Evolutionary conservation across 1,140 invertebrate genomes (phyloP), one percentile per base, ranked within the genome.

Genomic region (Hylaeus volcanicus): DNA sequence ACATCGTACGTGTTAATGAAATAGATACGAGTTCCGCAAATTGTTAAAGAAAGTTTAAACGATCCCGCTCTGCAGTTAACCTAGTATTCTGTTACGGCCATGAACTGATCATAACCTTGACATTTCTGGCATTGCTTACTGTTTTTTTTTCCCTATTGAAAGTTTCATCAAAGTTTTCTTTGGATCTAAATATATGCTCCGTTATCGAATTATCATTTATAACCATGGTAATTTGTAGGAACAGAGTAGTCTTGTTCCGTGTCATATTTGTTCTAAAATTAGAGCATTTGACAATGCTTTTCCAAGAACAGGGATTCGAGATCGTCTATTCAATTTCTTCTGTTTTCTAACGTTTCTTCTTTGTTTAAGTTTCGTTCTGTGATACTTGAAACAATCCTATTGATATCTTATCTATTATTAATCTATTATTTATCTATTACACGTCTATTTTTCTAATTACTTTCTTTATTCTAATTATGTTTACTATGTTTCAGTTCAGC

Each of bases 401-500:
- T 26, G 26, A 26, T 26, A 26, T 26, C 26, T 26, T 26, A 26
- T 26, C 26, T 26, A 26, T 26, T 26, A 26, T 26, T 26, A 26
- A 26, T 26, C 26, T 26, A 26, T 26, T 26, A 26, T 26, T 26
- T 26, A 0, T 26, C 26, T 26, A 26, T 26, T 26, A 26, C 26
- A 26, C 26, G 26, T 26, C 26, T 26, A 26, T 26, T 26, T 26
- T 26, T 26, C 26, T 26, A 26, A 26, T 26, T 26, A 26, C 26
- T 26, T 26, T 26, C 26, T 26, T 26, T 26, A 26, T 26, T 26
- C 26, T 26, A 9, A 51, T 2, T 79, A 51, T 86, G 74, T 89
- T 69, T 86, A 83, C 89, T 87, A 78, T 82, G 88, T 95, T 95
- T 85, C 89, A 97, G 97, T 91, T 98, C 97, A 39, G 96, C 97